phyloP scores from a whole-genome alignment of 2,888 invertebrate genomes.

The Eucriotettix oculatus region DNA sequence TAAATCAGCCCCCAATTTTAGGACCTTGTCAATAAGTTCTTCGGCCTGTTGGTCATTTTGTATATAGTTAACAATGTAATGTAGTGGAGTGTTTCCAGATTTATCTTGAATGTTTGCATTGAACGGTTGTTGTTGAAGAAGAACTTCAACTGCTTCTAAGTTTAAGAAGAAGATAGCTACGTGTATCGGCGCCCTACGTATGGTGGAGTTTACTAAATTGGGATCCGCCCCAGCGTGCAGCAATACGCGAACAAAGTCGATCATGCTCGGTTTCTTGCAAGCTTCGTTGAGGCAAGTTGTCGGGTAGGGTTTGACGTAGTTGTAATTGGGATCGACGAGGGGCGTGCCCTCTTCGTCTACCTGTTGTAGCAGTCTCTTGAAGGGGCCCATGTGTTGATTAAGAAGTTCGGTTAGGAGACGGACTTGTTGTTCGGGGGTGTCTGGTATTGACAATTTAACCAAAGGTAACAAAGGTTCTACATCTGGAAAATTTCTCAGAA shows the following conservation, averaged over 20 bases:
- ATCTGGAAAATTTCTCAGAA: not conserved
- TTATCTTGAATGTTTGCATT: conserved; percentile 1
- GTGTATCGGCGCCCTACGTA: not conserved
- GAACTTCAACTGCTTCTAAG: not conserved
- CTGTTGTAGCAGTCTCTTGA: not conserved
- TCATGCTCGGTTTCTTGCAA: not conserved
- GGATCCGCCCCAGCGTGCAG: conserved; percentile 1
- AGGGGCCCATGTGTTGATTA: not conserved
- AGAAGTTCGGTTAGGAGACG: not conserved
- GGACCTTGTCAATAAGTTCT: too few relatives aligned
- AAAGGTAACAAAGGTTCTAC: not conserved
- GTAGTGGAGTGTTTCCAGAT: conserved; percentile 2
- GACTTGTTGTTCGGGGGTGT: not conserved
- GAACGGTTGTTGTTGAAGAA: not conserved
- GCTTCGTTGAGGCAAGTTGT: conserved; percentile 1
- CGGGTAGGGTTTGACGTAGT: conserved; percentile 1
- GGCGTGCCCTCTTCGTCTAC: not conserved
- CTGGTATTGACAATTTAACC: too few relatives aligned
- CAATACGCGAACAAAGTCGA: not conserved
- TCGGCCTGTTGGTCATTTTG: not conserved
- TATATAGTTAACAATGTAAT: not conserved
- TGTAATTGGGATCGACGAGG: not conserved
- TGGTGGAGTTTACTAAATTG: not conserved
- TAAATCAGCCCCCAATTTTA: too few relatives aligned
- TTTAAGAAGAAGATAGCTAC: not conserved